phyloP scores from a whole-genome alignment of 2,888 invertebrate species.

The Meiosimyza platycephala region DNA sequence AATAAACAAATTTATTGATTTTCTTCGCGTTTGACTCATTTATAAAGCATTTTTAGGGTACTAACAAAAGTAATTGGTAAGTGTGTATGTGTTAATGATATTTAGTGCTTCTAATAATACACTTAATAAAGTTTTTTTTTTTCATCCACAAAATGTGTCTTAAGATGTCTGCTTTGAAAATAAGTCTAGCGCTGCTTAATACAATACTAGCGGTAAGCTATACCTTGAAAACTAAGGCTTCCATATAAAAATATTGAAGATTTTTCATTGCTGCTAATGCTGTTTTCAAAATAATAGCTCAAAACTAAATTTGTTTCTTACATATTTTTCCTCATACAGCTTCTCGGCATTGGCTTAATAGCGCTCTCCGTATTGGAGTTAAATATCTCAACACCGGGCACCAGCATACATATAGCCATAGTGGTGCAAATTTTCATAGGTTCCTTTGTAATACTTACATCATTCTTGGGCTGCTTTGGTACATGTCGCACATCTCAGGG shows the following conservation, averaged over 20 bases:
- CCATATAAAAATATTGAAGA: not conserved
- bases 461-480: conserved; percentile 91
- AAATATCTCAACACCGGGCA: conserved; percentile 59
- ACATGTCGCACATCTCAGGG: conserved; percentile 87
- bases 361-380: conserved; percentile 59
- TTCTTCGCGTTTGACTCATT: conserved; percentile 18
- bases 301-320: not conserved
- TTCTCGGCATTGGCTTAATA: conserved; percentile 58
- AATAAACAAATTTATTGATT: conserved; percentile 34
- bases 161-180: conserved; percentile 55
- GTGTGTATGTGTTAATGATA: too few species aligned
- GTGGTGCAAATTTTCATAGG: conserved; percentile 74
- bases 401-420: conserved; percentile 59
- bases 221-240: not conserved
- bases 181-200: conserved; percentile 56
- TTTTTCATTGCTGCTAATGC: too few species aligned
- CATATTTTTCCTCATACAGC: too few species aligned
- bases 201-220: conserved; percentile 55
- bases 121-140: too few species aligned
- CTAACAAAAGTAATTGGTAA: too few species aligned
- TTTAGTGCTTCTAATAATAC: too few species aligned
- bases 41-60: not conserved
- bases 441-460: conserved; percentile 80
- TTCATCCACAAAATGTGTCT: conserved; percentile 51
- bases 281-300: too few species aligned